Conservation (phyloP, 2,888 invertebrate genomes). For the Ophion costatus region DNA sequence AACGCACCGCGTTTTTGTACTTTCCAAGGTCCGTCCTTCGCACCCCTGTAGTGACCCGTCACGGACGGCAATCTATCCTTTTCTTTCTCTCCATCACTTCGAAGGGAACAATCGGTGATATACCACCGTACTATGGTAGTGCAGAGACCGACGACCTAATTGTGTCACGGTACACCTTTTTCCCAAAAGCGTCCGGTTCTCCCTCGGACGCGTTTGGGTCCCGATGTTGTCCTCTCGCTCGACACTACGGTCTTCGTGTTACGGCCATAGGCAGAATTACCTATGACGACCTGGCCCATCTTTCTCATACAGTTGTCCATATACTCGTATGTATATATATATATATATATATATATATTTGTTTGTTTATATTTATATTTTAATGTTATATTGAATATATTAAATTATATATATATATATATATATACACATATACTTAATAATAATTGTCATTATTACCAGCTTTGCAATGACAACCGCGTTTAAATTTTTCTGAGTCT, state of each 20-base stretch:
- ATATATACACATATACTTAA: too few species aligned
- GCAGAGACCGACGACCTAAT: slow-evolving; percentile 74
- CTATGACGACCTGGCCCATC: too few species aligned
- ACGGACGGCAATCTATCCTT: background rate
- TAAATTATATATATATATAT: too few species aligned
- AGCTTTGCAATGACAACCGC: too few species aligned
- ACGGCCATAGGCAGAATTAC: too few species aligned
- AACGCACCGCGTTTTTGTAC: slow-evolving; percentile 74
- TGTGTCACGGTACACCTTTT: slow-evolving; percentile 75
- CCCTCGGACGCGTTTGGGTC: background rate
- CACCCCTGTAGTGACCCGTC: slow-evolving; percentile 71
- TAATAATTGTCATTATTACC: too few species aligned
- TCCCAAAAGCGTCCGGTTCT: background rate
- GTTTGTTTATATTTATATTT: too few species aligned
- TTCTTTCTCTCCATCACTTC: too few species aligned
- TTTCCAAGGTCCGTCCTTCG: slow-evolving; percentile 74
- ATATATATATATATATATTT: background rate
- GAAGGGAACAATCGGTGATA: slow-evolving; percentile 25
- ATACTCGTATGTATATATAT: background rate
- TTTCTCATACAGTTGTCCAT: too few species aligned
- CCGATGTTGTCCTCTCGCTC: background rate
- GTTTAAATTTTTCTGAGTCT: too few species aligned
- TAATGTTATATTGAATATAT: too few species aligned
- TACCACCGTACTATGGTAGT: slow-evolving; percentile 26
- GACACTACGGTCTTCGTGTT: background rate